A percentile compares a stretch with the other conserved stretches of the same genome.
These are phyloP conservation scores for Pelobates cultripes DNA, from an alignment of 2,797 vertebrate genomes.

Conservation along the genomic window DNA sequence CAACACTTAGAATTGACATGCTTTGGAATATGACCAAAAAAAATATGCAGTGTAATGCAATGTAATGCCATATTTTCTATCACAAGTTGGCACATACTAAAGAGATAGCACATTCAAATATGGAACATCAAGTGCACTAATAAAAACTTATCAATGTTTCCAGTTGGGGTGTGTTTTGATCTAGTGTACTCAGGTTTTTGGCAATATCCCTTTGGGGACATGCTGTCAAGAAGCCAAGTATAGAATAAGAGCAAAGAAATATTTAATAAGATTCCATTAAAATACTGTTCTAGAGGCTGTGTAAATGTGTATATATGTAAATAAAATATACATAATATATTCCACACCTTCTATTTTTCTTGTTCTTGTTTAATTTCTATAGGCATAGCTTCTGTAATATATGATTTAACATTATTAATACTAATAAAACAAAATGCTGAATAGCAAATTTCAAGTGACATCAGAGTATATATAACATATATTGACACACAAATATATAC, in stretches of 20 bases:
- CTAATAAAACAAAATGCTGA: background rate
- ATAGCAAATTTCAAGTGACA: no score
- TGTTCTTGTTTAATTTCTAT: background rate
- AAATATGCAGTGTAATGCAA: background rate
- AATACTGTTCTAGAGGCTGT: background rate
- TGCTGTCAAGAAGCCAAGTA: background rate
- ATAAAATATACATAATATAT: background rate
- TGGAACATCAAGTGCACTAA: background rate
- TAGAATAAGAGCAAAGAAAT: background rate
- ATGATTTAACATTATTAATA: background rate
- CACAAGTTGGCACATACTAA: slow-evolving; percentile 2
- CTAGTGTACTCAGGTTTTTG: slow-evolving; percentile 13
- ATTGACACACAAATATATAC: no score
- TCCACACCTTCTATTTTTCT: no score
- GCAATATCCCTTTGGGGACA: background rate
- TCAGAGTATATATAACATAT: background rate
- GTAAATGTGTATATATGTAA: background rate
- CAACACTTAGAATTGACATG: no score
- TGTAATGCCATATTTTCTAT: slow-evolving; percentile 9
- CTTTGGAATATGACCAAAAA: background rate
- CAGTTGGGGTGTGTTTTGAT: slow-evolving; percentile 26
- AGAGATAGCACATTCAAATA: background rate
- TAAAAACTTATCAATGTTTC: slow-evolving; percentile 31
- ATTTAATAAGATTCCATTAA: background rate
- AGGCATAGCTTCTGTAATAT: background rate